These are phyloP conservation scores for Apeira syringaria DNA, from an alignment of 2,888 invertebrate species.

Conservation along the genomic window DNA sequence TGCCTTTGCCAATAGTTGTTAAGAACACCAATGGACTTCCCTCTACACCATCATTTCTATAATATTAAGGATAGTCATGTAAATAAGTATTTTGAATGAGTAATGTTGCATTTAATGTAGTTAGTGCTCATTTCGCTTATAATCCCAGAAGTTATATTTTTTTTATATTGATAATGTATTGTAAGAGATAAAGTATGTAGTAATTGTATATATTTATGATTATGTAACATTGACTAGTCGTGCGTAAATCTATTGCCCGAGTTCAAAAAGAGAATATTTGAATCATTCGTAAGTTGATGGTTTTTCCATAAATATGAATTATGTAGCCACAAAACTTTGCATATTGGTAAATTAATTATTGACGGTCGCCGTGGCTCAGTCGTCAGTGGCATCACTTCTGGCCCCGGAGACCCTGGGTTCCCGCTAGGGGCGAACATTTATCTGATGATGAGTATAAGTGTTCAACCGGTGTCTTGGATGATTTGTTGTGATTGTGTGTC, in stretches of 20 bases:
- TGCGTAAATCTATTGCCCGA: constrained; percentile 51
- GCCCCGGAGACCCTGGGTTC: too few species aligned
- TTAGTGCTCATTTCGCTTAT: constrained; percentile 58
- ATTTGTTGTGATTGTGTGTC: too few species aligned
- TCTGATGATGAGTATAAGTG: too few species aligned
- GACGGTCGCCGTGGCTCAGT: too few species aligned
- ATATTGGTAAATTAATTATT: too few species aligned
- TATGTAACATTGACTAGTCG: constrained; percentile 65
- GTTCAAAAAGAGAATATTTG: constrained; percentile 30
- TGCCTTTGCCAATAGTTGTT: too few species aligned
- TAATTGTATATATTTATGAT: constrained; percentile 44
- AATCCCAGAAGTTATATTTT: constrained; percentile 42
- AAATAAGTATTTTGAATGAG: constrained; percentile 64
- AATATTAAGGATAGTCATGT: constrained; percentile 54
- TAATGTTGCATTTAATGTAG: constrained; percentile 78
- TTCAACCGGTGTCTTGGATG: too few species aligned
- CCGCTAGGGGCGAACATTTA: too few species aligned
- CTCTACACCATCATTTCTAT: constrained; percentile 28
- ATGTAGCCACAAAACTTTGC: background rate
- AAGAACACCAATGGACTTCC: constrained; percentile 12
- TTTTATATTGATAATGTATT: constrained; percentile 45
- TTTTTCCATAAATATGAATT: constrained; percentile 27
- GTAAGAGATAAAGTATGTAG: constrained; percentile 27
- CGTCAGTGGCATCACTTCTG: too few species aligned
- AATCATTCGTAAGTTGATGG: background rate